Conservation (phyloP, 2,888 invertebrate species). For the Chrysotoxum bicinctum region DNA sequence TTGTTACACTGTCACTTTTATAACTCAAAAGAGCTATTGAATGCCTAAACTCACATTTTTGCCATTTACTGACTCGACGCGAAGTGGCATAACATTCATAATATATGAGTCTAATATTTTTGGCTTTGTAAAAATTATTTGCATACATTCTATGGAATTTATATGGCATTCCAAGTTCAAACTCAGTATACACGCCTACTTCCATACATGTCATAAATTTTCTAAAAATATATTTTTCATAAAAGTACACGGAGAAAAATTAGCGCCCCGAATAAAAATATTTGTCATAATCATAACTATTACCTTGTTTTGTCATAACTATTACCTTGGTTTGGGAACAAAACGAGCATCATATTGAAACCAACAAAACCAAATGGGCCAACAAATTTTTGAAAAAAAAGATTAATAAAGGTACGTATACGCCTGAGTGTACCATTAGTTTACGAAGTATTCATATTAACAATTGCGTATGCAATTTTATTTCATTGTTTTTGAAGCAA, state of each 20-base stretch:
- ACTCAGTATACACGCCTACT: background rate
- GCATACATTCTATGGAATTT: background rate
- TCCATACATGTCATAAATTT: background rate
- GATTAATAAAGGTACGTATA: too few species aligned
- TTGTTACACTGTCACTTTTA: background rate
- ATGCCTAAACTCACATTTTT: background rate
- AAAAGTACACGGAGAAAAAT: background rate
- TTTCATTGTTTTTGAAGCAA: too few species aligned
- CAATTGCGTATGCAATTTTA: too few species aligned
- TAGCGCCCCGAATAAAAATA: too few species aligned
- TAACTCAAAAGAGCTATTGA: background rate
- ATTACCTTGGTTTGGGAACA: too few species aligned
- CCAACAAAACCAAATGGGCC: too few species aligned
- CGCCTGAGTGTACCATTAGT: too few species aligned
- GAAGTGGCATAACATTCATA: background rate
- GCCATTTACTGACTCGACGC: background rate
- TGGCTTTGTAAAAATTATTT: background rate
- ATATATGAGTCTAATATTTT: slow-evolving; percentile 4
- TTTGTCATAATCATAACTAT: too few species aligned
- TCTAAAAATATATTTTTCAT: background rate
- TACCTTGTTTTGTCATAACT: too few species aligned
- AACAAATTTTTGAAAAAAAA: too few species aligned
- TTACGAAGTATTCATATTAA: too few species aligned
- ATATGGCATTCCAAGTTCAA: background rate
- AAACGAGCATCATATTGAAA: too few species aligned